These are phyloP conservation scores for Bucco capensis DNA, from an alignment of 2,113 vertebrate genomes.

Conservation along the genomic window DNA sequence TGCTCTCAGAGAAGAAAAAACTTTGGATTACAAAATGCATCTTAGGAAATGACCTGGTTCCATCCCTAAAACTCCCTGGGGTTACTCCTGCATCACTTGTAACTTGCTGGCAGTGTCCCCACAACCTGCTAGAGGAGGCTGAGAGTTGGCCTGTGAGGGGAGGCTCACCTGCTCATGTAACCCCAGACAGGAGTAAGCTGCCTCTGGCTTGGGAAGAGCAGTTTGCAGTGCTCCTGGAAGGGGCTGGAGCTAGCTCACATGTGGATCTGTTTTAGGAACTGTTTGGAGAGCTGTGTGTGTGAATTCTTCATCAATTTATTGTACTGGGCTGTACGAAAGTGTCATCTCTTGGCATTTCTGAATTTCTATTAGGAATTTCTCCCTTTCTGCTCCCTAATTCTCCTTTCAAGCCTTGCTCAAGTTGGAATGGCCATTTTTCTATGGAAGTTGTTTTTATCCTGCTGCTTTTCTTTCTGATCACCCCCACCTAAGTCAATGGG, in stretches of 20 bases:
- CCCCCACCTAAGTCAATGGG: not conserved
- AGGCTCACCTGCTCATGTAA: not conserved
- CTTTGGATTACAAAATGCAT: not conserved
- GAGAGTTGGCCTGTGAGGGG: no score
- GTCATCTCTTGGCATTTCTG: not conserved
- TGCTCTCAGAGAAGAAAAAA: not conserved
- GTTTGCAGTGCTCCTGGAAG: not conserved
- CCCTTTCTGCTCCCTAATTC: rapidly evolving
- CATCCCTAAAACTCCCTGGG: rapidly evolving
- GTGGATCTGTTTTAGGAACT: not conserved
- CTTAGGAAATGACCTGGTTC: not conserved
- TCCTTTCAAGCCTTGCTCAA: not conserved
- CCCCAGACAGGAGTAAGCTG: not conserved
- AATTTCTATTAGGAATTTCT: not conserved
- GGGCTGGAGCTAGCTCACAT: not conserved
- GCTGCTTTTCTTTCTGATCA: not conserved
- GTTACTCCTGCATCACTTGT: not conserved
- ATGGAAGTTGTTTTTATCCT: not conserved
- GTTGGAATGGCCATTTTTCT: not conserved
- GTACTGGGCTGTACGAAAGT: not conserved
- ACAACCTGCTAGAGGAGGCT: no score
- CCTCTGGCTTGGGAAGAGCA: not conserved
- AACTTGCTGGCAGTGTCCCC: not conserved
- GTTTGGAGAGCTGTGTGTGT: not conserved
- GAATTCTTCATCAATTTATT: not conserved